These are phyloP conservation scores for Ranitomeya imitator DNA, from an alignment of 2,113 vertebrate species.

Conservation along the genomic window DNA sequence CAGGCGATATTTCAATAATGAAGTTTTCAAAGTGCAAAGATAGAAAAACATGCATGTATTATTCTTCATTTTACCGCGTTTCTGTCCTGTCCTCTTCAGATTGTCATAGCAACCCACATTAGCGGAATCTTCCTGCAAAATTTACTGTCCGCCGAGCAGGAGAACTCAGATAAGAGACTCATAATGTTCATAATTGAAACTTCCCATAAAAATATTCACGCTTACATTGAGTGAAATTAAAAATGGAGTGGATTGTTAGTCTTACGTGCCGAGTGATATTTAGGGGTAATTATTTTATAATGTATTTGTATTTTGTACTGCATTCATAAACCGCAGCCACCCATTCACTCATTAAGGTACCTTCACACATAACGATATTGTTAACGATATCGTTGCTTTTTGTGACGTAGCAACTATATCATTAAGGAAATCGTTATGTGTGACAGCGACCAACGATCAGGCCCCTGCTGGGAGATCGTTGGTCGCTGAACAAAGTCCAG, in stretches of 20 bases:
- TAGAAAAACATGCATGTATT: slow-evolving; percentile 25
- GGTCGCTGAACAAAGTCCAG: no score
- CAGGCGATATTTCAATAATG: slow-evolving; percentile 32
- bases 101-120: slow-evolving; percentile 43
- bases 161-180: slow-evolving; percentile 30
- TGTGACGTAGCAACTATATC: no score
- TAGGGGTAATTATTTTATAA: slow-evolving; percentile 29
- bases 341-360: slow-evolving; percentile 3
- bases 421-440: no score
- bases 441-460: no score
- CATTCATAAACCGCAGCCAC: background rate
- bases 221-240: slow-evolving; percentile 36
- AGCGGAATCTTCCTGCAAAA: slow-evolving; percentile 24
- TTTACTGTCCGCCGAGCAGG: slow-evolving; percentile 11
- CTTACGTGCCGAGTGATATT: background rate
- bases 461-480: no score
- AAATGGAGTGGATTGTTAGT: background rate
- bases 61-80: slow-evolving; percentile 19
- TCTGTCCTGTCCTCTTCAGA: slow-evolving; percentile 25
- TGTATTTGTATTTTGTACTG: slow-evolving; percentile 5
- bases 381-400: no score
- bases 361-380: no score
- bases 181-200: slow-evolving; percentile 42
- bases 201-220: slow-evolving; percentile 34
- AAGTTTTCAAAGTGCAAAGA: slow-evolving; percentile 31